Conservation (phyloP, 2,113 vertebrate genomes). For the Agapornis roseicollis region DNA sequence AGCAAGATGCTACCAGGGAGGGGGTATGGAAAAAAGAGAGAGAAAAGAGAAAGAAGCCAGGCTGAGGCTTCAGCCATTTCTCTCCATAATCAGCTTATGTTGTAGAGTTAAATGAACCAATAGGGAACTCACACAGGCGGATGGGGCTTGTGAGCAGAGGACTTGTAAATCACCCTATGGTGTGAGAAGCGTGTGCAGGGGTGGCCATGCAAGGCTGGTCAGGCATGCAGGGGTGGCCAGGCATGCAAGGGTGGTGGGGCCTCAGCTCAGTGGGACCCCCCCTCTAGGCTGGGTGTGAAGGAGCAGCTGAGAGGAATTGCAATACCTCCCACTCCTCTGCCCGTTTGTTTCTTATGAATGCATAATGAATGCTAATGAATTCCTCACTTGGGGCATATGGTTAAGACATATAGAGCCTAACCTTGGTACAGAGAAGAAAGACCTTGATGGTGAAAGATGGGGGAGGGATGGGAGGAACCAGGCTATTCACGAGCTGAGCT, state of each 20-base stretch:
- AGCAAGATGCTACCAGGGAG: neutral
- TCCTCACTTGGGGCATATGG: slow-evolving; percentile 62
- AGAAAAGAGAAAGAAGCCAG: neutral
- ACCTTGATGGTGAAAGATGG: slow-evolving; percentile 14
- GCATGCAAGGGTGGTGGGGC: neutral
- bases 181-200: neutral
- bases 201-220: neutral
- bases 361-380: slow-evolving; percentile 86
- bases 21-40: neutral
- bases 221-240: fast-evolving
- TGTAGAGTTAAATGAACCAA: slow-evolving; percentile 47
- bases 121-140: neutral
- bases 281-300: slow-evolving; percentile 35
- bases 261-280: neutral
- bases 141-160: neutral
- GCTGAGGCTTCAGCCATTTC: slow-evolving; percentile 14
- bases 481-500: neutral
- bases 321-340: slow-evolving; percentile 56
- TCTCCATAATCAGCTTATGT: slow-evolving; percentile 64
- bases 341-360: slow-evolving; percentile 68
- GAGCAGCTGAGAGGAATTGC: slow-evolving; percentile 71
- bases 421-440: slow-evolving; percentile 42
- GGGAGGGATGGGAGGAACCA: neutral
- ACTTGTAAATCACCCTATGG: neutral
- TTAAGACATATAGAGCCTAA: slow-evolving; percentile 66